Evolutionary conservation across 2,113 vertebrate species (phyloP), one percentile per base, ranked within the genome.

Genomic region (Archilochus colubris): DNA sequence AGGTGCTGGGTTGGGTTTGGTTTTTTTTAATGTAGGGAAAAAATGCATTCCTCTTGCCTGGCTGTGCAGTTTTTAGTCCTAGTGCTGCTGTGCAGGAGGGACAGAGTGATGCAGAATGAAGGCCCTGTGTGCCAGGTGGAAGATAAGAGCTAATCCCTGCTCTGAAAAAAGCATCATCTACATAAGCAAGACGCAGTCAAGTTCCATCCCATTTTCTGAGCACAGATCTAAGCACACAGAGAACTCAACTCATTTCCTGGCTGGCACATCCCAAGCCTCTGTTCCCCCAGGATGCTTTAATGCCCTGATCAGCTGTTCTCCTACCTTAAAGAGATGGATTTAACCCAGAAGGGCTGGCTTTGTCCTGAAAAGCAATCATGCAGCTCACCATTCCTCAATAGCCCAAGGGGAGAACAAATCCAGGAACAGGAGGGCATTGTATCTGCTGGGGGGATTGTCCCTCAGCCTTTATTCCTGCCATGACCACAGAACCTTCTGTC

Each of bases 81-180:
- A 48, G 63, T 0, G 1, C 66, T 84, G 59, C 91, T 64, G 30
- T 46, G 33, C 0, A 0, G 74, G 24, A 86, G 40, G 74, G 61
- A 83, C 57, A 89, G 86, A 73, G 66, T 70, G 44, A 55, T 50
- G 86, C 40, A 5, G 86, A 84, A 69, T 48, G 63, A 89, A 85
- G 74, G 81, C 83, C 78, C 91, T 62, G 21, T 95, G 83, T 93
- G 95, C 94, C 93, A 95, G 91, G 94, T 96, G 44, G 89, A 86
- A 93, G 95, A 93, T 95, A 95, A 96, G 93, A 90, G 89, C 88
- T 95, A 95, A 96, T 95, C 94, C 94, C 79, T 80, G 17, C 84
- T 94, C 89, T 85, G 96, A 89, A 92, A 92, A 84, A 67, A 74
- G 19, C 85, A 50, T 33, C 93, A 93, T 93, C 87, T 95, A 31